Conservation (phyloP, 2,888 invertebrate species). For the Drosophila eohydei region DNA sequence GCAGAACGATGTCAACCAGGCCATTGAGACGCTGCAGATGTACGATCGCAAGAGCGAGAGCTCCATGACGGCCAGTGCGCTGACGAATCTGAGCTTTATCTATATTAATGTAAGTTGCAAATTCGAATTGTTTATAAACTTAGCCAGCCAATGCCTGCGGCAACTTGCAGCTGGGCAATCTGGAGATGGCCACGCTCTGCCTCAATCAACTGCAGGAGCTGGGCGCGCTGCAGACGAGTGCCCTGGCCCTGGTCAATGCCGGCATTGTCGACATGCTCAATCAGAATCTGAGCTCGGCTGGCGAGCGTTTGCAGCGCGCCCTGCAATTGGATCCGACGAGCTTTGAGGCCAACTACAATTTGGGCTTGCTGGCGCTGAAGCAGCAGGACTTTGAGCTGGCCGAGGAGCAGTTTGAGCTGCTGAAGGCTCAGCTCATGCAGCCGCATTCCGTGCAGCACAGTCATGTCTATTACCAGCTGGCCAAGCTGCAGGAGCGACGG, state of each 20-base stretch:
- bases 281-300: slow-evolving; percentile 89
- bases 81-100: slow-evolving; percentile 94
- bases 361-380: slow-evolving; percentile 86
- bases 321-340: slow-evolving; percentile 92
- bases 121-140: not conserved
- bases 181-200: slow-evolving; percentile 91
- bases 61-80: slow-evolving; percentile 93
- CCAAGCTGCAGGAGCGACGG: slow-evolving; percentile 89
- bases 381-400: slow-evolving; percentile 91
- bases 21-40: slow-evolving; percentile 93
- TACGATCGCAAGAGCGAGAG: slow-evolving; percentile 93
- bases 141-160: not conserved
- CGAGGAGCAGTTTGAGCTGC: slow-evolving; percentile 90
- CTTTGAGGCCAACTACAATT: slow-evolving; percentile 93
- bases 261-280: slow-evolving; percentile 91
- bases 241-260: slow-evolving; percentile 93
- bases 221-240: slow-evolving; percentile 89
- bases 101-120: slow-evolving; percentile 84
- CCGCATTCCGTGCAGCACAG: slow-evolving; percentile 85
- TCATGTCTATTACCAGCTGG: slow-evolving; percentile 90
- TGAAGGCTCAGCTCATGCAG: slow-evolving; percentile 85
- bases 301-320: slow-evolving; percentile 90
- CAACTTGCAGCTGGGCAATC: slow-evolving; percentile 89
- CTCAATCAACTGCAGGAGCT: slow-evolving; percentile 89
- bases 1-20: slow-evolving; percentile 91